Base-by-base conservation (phyloP, 2,113 vertebrate species). In the Corydoras sp. region DNA sequence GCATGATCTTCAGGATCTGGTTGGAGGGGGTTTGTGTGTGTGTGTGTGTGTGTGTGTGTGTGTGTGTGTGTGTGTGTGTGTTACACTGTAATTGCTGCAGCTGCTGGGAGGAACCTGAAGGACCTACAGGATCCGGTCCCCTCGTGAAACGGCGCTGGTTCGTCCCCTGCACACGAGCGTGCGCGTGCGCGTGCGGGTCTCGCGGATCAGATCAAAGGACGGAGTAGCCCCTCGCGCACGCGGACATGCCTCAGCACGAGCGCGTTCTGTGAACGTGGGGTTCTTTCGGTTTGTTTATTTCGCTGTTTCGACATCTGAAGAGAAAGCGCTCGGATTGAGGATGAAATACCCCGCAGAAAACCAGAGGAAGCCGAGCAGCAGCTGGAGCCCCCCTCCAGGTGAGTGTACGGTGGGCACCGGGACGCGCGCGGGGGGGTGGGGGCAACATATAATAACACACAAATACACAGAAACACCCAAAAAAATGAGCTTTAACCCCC, bases 281-380 rank as follows among this genome's bases (percentile, higher is more conserved):
- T 24, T 24, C 18, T 24, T 24, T 24, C 18, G 18, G 18, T 24
- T 24, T 24, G 18, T 24, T 24, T 1, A 24, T 2, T 58, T 10
- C 10, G 3, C 12, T 29, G 51, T 2, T 43, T 8, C 4, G 35
- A 43, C 54, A 49, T 31, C 18, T 11, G 82, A 77, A 81, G 73
- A 32, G 59, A 72, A 51, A 59, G 10, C 54, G 5, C 60, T 3
- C 59, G 30, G 83, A 86, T 84, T 79, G 92, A 93, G 90, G 81
- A 98, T 98, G 96, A 98, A 98, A 96, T 98, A 96, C 90, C 96
- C 96, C 81, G 93, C 92, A 66, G 96, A 98, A 85, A 95, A 91
- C 77, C 94, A 94, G 87, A 92, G 94, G 81, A 98, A 98, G 88
- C 94, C 93, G 80, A 93, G 95, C 88, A 95, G 62, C 11, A 73